A percentile compares a stretch with the other conserved stretches of the same genome.
phyloP scores from a whole-genome alignment of 2,113 vertebrate species.

The Desmodus rotundus region DNA sequence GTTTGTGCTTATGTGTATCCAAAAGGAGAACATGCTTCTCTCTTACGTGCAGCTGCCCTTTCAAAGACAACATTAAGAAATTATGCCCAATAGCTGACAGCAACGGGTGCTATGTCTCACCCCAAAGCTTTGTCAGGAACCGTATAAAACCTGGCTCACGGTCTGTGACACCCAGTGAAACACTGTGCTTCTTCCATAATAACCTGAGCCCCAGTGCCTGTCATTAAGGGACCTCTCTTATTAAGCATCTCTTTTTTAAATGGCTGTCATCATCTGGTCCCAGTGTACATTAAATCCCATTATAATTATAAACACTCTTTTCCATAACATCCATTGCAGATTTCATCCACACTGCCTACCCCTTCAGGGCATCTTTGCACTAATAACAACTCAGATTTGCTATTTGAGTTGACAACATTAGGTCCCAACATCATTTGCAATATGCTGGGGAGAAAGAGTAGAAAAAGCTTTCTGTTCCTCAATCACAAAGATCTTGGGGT shows the following conservation, averaged over 20 bases:
- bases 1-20: neutral
- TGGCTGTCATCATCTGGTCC: constrained; percentile 81
- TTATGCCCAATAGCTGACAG: neutral
- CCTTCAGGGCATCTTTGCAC: constrained; percentile 81
- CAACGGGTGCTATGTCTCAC: neutral
- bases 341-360: constrained; percentile 76
- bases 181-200: constrained; percentile 20
- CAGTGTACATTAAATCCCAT: constrained; percentile 84
- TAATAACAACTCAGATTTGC: constrained; percentile 78
- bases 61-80: neutral
- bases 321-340: constrained; percentile 78
- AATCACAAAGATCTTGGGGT: constrained; percentile 24
- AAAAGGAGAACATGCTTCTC: constrained; percentile 11
- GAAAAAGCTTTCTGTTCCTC: constrained; percentile 10
- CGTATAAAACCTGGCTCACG: constrained; percentile 61
- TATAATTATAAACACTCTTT: constrained; percentile 86
- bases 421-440: constrained; percentile 63
- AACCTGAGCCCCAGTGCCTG: constrained; percentile 53
- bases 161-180: constrained; percentile 49
- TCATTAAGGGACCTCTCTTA: constrained; percentile 69
- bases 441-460: neutral
- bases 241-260: constrained; percentile 79
- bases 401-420: constrained; percentile 73
- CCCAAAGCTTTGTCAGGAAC: constrained; percentile 67
- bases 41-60: neutral